Base-by-base conservation (phyloP, 1,140 invertebrate species). In the Polypedilum vanderplanki region DNA sequence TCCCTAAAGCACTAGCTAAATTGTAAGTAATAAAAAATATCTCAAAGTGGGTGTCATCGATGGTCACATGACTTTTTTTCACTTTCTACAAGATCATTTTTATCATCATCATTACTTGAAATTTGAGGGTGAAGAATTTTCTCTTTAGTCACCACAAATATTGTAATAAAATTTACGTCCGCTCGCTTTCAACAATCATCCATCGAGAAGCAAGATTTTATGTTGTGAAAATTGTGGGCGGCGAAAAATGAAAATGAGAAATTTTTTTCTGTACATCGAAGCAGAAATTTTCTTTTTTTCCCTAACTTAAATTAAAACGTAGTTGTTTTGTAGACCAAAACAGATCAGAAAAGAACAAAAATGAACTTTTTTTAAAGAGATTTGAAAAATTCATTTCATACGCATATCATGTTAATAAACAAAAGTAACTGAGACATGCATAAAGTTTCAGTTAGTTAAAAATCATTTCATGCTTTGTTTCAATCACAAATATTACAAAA, bases 151-250 rank as follows among this genome's bases (percentile, higher is more conserved):
- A 57, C 46, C 46, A 57, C 46, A n/a, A 57, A n/a, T 57, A 12
- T 57, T n/a, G n/a, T 57, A 57, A 57, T n/a, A 57, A 57, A 57
- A 57, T n/a, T 57, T 46, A 12, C 46, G 10, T 57, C 46, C 46
- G 46, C n/a, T 57, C n/a, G 46, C 46, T 57, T 57, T 57, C 46
- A 57, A n/a, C 46, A 57, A n/a, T n/a, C 46, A 57, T 57, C 46
- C 46, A 57, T 57, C n/a, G 46, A 57, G 46, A n/a, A 15, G 12
- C 24, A 46, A 57, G 46, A 33, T 57, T 57, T 57, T 57, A 57
- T 57, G 46, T 57, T 57, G 46, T 57, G 46, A 57, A 57, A 57
- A 57, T 57, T 57, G 46, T 57, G 46, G 46, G 46, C 46, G 46
- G 12, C 12, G 10, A 57, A 57, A 57, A 12, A 57, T 57, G 46